phyloP scores from a whole-genome alignment of 1,140 invertebrate species.

The Scaptomyza montana region DNA sequence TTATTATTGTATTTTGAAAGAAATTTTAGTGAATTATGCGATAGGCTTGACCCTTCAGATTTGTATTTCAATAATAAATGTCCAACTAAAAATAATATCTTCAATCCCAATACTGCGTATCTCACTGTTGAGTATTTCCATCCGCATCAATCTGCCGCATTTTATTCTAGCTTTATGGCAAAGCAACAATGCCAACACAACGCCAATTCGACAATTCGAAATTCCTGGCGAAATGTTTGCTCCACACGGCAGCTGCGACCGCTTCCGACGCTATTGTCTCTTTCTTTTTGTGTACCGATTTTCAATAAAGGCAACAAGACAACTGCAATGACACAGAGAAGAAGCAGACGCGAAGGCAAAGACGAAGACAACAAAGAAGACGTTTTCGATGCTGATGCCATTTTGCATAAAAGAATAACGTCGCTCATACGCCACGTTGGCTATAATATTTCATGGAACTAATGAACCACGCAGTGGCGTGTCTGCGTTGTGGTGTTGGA shows the following conservation, averaged over 20 bases:
- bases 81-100: no score
- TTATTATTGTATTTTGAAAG: no score
- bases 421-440: constrained; percentile 62
- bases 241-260: constrained; percentile 34
- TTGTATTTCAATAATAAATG: no score
- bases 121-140: constrained; percentile 2
- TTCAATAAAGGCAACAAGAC: constrained; percentile 36
- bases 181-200: not conserved
- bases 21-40: no score
- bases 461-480: constrained; percentile 50
- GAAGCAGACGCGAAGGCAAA: not conserved
- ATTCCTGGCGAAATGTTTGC: constrained; percentile 31
- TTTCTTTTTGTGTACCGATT: constrained; percentile 23
- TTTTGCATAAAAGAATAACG: constrained; percentile 51
- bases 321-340: not conserved
- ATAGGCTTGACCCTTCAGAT: no score
- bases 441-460: constrained; percentile 60
- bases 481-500: constrained; percentile 25
- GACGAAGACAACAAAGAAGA: not conserved
- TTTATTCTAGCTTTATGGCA: constrained; percentile 10
- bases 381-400: constrained; percentile 11
- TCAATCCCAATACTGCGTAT: not conserved
- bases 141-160: not conserved
- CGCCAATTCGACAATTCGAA: constrained; percentile 15
- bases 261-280: constrained; percentile 21